These are phyloP conservation scores for Podabrus alpinus DNA, from an alignment of 2,888 invertebrate genomes.

Conservation along the genomic window DNA sequence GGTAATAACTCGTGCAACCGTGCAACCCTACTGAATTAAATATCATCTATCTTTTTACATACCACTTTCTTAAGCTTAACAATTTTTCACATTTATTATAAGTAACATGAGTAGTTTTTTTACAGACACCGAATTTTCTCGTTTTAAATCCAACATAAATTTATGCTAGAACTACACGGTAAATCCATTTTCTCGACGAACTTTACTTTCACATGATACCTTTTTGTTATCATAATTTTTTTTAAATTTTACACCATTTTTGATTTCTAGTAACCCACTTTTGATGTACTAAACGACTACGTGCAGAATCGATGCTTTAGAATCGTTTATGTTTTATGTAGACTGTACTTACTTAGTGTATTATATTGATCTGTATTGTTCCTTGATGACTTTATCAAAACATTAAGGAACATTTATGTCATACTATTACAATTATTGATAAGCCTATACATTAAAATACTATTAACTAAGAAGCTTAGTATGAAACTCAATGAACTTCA, in stretches of 20 bases:
- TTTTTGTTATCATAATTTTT: not conserved
- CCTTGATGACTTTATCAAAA: not conserved
- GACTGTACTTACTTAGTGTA: too few species aligned
- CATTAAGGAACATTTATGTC: not conserved
- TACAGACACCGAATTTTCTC: too few species aligned
- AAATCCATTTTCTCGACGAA: not conserved
- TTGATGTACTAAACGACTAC: not conserved
- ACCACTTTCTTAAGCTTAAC: not conserved
- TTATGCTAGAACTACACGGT: not conserved
- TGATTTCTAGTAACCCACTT: not conserved
- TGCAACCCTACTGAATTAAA: too few species aligned
- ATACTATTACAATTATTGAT: not conserved
- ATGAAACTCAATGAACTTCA: not conserved
- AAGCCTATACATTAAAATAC: not conserved
- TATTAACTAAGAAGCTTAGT: not conserved
- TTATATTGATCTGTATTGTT: not conserved
- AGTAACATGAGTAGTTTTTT: not conserved
- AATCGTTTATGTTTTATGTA: not conserved
- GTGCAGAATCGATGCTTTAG: not conserved
- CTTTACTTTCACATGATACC: not conserved
- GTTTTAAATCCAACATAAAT: not conserved
- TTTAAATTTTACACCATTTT: not conserved
- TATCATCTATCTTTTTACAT: too few species aligned
- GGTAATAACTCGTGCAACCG: not conserved
- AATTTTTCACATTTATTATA: not conserved